Percentiles rank a stretch among this genome's conserved stretches.
phyloP scores from a whole-genome alignment of 2,113 vertebrate genomes.

The Perca flavescens region DNA sequence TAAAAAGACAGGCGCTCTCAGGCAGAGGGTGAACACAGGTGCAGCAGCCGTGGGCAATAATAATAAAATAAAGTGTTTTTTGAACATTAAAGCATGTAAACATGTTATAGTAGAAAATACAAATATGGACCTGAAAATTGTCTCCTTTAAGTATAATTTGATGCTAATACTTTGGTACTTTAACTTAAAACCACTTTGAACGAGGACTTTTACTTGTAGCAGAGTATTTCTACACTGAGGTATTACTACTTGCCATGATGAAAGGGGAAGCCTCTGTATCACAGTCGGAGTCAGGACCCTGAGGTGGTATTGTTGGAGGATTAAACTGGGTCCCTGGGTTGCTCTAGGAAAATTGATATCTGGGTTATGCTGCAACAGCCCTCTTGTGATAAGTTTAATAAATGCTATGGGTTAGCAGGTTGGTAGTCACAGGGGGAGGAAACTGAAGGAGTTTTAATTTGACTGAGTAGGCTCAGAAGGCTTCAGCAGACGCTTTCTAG shows the following conservation, averaged over 20 bases:
- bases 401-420: conserved; percentile 39
- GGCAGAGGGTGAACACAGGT: no score
- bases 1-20: no score
- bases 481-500: conserved; percentile 3
- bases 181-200: background rate
- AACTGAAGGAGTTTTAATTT: conserved; percentile 41
- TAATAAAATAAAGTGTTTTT: no score
- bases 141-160: background rate
- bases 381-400: conserved; percentile 27
- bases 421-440: conserved; percentile 32
- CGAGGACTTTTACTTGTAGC: background rate
- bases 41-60: no score
- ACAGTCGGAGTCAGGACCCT: conserved; percentile 5
- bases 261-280: background rate
- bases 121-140: no score
- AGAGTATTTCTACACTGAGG: background rate
- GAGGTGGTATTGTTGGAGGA: conserved; percentile 22
- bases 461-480: background rate
- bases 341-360: conserved; percentile 27
- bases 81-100: no score
- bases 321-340: conserved; percentile 23
- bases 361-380: conserved; percentile 35
- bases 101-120: no score
- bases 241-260: background rate
- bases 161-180: background rate